A percentile compares a stretch with the other conserved stretches of the same genome.
Conservation (phyloP, 1,140 invertebrate species). For the Drosophila leontia region DNA sequence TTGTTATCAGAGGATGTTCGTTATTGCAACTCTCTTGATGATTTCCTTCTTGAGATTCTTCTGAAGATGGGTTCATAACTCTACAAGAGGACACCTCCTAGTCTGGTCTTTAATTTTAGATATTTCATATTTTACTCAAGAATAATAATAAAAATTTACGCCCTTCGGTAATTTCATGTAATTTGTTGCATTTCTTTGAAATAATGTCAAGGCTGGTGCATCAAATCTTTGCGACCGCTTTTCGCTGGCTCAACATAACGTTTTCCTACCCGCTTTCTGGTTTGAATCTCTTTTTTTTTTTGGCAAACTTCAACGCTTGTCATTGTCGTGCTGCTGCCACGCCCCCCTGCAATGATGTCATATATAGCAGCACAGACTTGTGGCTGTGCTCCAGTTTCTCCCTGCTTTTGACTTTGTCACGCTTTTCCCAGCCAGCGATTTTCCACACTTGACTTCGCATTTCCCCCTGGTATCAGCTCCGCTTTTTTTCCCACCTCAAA, state of each 20-base stretch:
- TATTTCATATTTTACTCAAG: not conserved
- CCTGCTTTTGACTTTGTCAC: constrained; percentile 55
- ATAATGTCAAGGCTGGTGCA: constrained; percentile 44
- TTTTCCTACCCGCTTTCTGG: constrained; percentile 1
- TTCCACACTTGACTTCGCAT: constrained; percentile 37
- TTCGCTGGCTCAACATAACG: constrained; percentile 26
- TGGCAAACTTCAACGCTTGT: constrained; percentile 32
- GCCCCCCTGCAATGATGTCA: constrained; percentile 64
- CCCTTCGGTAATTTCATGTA: not conserved
- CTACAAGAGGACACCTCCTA: not conserved
- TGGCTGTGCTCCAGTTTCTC: constrained; percentile 50
- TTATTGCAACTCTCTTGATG: constrained; percentile 15
- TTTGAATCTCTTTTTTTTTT: constrained; percentile 9
- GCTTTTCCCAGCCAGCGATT: constrained; percentile 59
- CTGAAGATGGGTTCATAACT: not conserved
- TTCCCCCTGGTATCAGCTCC: constrained; percentile 22
- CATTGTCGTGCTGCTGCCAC: constrained; percentile 30
- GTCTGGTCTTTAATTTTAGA: too few species aligned
- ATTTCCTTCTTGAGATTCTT: constrained; percentile 1
- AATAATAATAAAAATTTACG: not conserved
- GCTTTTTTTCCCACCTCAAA: constrained; percentile 27
- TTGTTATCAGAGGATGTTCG: constrained; percentile 31
- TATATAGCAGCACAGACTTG: constrained; percentile 13
- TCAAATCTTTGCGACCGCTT: constrained; percentile 23
- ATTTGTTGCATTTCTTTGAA: constrained; percentile 29